phyloP scores from a whole-genome alignment of 2,888 invertebrate species.

The Gymnocheta viridis region DNA sequence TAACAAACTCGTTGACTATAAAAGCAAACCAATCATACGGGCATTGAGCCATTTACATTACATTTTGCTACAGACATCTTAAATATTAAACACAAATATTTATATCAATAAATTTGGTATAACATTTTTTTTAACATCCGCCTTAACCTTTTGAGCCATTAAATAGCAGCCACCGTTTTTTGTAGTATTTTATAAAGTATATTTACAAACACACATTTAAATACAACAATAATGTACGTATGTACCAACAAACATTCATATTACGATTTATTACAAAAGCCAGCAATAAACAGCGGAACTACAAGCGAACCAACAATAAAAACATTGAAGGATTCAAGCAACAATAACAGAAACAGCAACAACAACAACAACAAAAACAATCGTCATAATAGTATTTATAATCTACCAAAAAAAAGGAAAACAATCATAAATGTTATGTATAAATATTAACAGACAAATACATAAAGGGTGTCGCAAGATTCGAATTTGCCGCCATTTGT shows the following conservation, averaged over 20 bases:
- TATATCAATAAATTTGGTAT: slow-evolving; percentile 59
- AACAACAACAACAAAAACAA: slow-evolving; percentile 15
- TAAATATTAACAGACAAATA: not conserved
- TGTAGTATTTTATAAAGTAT: not conserved
- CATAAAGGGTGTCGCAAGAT: not conserved
- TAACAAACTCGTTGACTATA: not conserved
- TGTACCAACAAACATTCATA: slow-evolving; percentile 33
- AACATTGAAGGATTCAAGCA: not conserved
- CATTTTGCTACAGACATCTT: not conserved
- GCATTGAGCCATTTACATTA: not conserved
- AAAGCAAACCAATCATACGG: slow-evolving; percentile 14
- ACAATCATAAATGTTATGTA: slow-evolving; percentile 48
- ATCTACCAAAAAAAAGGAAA: slow-evolving; percentile 26
- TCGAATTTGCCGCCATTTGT: too few relatives aligned
- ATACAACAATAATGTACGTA: not conserved
- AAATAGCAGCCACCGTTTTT: slow-evolving; percentile 17
- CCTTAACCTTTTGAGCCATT: slow-evolving; percentile 54
- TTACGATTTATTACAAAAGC: slow-evolving; percentile 26
- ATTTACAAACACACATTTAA: not conserved
- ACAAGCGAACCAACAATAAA: slow-evolving; percentile 2
- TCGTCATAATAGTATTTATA: slow-evolving; percentile 28
- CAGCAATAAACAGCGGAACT: slow-evolving; percentile 43
- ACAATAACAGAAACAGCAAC: not conserved
- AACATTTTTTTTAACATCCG: slow-evolving; percentile 52
- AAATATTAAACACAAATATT: not conserved